Percentiles rank a stretch among this genome's conserved stretches.
phyloP scores from a whole-genome alignment of 2,113 vertebrate genomes.

The Platysternon megacephalum region DNA sequence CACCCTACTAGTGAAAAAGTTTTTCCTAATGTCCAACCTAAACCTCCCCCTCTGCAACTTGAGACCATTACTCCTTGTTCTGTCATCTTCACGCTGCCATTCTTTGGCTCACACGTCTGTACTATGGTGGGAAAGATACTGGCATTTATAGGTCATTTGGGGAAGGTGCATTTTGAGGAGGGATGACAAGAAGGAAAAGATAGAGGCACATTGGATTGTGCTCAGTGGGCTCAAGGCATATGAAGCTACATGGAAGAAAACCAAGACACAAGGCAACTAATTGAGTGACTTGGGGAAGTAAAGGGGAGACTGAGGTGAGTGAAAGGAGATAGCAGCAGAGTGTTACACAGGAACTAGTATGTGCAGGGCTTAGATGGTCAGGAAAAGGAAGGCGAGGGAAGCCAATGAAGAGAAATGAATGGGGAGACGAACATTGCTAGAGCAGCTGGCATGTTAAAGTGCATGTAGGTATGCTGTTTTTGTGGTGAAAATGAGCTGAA shows the following conservation, averaged over 20 bases:
- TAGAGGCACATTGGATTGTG: rapidly evolving
- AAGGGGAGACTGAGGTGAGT: background rate
- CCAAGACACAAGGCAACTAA: background rate
- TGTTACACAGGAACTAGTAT: background rate
- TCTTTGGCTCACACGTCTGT: background rate
- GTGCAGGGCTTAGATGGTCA: background rate
- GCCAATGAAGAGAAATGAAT: background rate
- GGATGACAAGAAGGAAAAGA: background rate
- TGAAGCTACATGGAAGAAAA: background rate
- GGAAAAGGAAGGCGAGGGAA: background rate
- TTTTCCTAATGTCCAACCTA: too few species aligned
- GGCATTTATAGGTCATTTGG: too few species aligned
- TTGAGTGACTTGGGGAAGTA: background rate
- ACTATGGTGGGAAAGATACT: background rate
- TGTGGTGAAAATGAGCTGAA: background rate
- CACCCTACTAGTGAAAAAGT: too few species aligned
- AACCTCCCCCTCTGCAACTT: too few species aligned
- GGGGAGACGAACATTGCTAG: background rate
- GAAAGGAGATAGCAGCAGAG: background rate
- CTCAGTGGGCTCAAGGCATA: background rate
- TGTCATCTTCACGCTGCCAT: too few species aligned
- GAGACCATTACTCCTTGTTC: too few species aligned
- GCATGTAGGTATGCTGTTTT: background rate
- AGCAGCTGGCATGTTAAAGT: rapidly evolving
- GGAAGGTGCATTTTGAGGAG: background rate